phyloP scores from a whole-genome alignment of 1,140 invertebrate species.

The Diorhabda sublineata region DNA sequence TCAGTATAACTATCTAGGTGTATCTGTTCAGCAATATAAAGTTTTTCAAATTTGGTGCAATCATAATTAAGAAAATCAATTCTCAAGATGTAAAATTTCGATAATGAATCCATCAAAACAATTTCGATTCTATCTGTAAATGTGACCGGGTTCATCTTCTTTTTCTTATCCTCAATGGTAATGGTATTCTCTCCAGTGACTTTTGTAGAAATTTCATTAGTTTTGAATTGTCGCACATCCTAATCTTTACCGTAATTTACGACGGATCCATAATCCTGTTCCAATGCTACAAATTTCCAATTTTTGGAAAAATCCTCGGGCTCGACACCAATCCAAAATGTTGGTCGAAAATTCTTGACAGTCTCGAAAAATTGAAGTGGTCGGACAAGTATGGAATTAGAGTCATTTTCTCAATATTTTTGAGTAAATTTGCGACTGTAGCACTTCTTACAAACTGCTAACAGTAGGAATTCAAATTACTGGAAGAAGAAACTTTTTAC shows the following conservation, averaged over 20 bases:
- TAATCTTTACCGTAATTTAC: conserved; percentile 55
- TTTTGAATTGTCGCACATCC: conserved; percentile 74
- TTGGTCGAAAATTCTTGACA: conserved; percentile 38
- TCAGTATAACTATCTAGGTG: too few relatives aligned
- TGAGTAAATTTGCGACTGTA: too few relatives aligned
- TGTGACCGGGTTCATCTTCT: conserved; percentile 60
- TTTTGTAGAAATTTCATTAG: conserved; percentile 76
- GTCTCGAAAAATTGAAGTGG: conserved; percentile 14
- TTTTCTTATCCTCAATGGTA: conserved; percentile 65
- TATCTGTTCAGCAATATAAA: too few relatives aligned
- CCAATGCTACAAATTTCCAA: conserved; percentile 36
- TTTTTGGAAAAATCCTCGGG: conserved; percentile 37
- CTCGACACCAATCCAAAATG: conserved; percentile 36
- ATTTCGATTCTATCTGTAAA: conserved; percentile 53
- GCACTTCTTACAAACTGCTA: too few relatives aligned
- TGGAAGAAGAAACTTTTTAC: too few relatives aligned
- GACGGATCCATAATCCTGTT: conserved; percentile 49
- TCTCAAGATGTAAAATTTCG: too few relatives aligned
- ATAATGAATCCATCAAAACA: too few relatives aligned
- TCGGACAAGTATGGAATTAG: conserved; percentile 24
- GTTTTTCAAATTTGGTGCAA: too few relatives aligned
- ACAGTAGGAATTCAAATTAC: too few relatives aligned
- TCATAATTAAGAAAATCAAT: too few relatives aligned
- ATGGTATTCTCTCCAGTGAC: conserved; percentile 60
- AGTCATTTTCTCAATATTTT: conserved; percentile 22